Base-by-base conservation (phyloP, 2,113 vertebrate species). In the Thinocorus orbignyianus region DNA sequence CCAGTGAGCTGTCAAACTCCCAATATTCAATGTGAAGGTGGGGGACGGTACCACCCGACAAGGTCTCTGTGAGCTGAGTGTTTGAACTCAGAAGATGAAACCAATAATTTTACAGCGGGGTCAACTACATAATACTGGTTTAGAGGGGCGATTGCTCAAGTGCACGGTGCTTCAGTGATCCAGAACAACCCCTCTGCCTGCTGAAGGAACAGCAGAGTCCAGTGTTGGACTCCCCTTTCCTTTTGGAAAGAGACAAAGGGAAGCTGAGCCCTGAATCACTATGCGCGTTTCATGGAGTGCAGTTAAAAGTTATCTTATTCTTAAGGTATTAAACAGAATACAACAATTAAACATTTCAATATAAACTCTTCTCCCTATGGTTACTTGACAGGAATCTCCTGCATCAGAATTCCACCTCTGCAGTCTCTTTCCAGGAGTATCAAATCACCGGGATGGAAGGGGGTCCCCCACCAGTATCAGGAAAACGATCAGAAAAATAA, bases 21-120 rank as follows among this genome's bases (percentile, higher is more conserved):
- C 51, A 9, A 48, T n/a, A 33, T 62, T 65, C 49, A 10, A 5
- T 13, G 18, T 0, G 0, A 60, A 55, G 37, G 42, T 24, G 26
- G 17, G 30, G 33, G 46, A 77, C 55, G 16, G 37, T 0, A 3
- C 57, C 61, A 39, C 25, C 26, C 0, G 0, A 71, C 42, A 35
- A 18, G 17, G 49, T 44, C 66, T 72, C 61, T 81, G 22, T 10
- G 49, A 89, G 62, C 6, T 26, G 14, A 51, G 61, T 33, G 24
- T 19, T 78, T 72, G 41, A 94, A 79, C 24, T 81, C 10, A 49
- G 41, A 61, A 24, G 3, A 77, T 22, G 6, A 69, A 71, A 86
- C 2, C 48, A 6, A 4, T 52, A 39, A 66, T 46, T 79, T 35
- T n/a, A 76, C 49, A 72, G 31, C 31, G 64, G 37, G 30, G 83